Base-by-base conservation (phyloP, 2,888 invertebrate genomes). In the Mesoligia furuncula region DNA sequence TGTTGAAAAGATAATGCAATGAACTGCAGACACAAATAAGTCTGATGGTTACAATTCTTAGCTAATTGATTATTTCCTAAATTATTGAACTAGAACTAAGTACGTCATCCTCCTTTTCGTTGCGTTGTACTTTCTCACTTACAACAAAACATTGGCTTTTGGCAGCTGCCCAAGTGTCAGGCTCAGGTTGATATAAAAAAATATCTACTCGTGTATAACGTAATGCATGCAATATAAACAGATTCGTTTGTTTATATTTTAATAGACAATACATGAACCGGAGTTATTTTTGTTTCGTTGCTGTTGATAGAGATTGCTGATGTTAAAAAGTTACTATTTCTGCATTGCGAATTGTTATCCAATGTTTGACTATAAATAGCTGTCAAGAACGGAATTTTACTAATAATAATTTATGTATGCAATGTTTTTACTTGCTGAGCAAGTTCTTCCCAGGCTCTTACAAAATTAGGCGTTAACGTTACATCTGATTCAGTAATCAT, bases 111-210 rank as follows among this genome's bases (percentile, higher is more conserved):
- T 72, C 76, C 20, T 77, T 77, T 78, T 77, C 73, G 72, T 70
- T 73, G 76, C 79, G 81, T 83, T 83, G 78, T 85, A 85, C 85
- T 86, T 87, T 90, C 84, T 89, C 80, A 83, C 75, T 87, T 89
- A 88, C 54, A n/a, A 77, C 84, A 87, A 87, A 85, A 86, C 86
- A 86, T 85, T 89, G 87, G 76, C 83, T 85, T 74, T 88, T 91
- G 91, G 91, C 88, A 59, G 15, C 0, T 20, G 0, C 81, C 90
- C 91, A 86, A 79, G 75, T 83, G 84, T 85, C 88, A 79, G 85
- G 82, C 84, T 71, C 81, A 86, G 84, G 84, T 82, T 86, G 83
- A 83, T 89, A 84, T 70, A 86, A 86, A 89, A 79, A 87, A 80
- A 82, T 73, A 88, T 79, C 75, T 81, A 79, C 80, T 83, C 64